These are phyloP conservation scores for Xiphorhynchus elegans DNA, from an alignment of 2,113 vertebrate genomes.

Conservation along the genomic window DNA sequence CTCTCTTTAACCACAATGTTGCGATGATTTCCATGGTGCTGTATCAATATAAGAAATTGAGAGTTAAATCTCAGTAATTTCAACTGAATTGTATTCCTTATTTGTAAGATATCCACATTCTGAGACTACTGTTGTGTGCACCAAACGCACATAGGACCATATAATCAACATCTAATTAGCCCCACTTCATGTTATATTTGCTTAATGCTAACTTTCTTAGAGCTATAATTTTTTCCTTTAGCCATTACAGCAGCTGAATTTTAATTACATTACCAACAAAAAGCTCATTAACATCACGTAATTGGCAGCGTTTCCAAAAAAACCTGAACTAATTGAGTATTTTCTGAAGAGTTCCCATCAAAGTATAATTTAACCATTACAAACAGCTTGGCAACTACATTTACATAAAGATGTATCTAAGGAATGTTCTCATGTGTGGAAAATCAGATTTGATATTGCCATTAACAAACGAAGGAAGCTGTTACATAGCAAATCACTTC, in stretches of 20 bases:
- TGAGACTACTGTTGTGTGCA: slow-evolving; percentile 68
- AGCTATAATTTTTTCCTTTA: slow-evolving; percentile 74
- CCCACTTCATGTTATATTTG: slow-evolving; percentile 77
- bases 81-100: slow-evolving; percentile 38
- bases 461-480: slow-evolving; percentile 69
- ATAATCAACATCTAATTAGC: slow-evolving; percentile 78
- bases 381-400: slow-evolving; percentile 85
- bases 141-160: slow-evolving; percentile 66
- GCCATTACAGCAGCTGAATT: slow-evolving; percentile 81
- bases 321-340: slow-evolving; percentile 84
- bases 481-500: slow-evolving; percentile 56
- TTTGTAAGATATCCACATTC: slow-evolving; percentile 63
- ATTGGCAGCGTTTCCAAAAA: slow-evolving; percentile 83
- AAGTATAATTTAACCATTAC: slow-evolving; percentile 86
- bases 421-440: slow-evolving; percentile 79
- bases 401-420: slow-evolving; percentile 82
- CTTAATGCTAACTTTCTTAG: slow-evolving; percentile 77
- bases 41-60: background rate
- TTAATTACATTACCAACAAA: slow-evolving; percentile 85
- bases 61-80: background rate
- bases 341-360: slow-evolving; percentile 84
- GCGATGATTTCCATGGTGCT: background rate
- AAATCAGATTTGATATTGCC: slow-evolving; percentile 79
- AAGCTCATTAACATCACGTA: slow-evolving; percentile 82
- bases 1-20: background rate